Percentiles rank a stretch among this genome's conserved stretches.
Conservation (phyloP, 2,797 vertebrate species). For the Molossus alvarezi region DNA sequence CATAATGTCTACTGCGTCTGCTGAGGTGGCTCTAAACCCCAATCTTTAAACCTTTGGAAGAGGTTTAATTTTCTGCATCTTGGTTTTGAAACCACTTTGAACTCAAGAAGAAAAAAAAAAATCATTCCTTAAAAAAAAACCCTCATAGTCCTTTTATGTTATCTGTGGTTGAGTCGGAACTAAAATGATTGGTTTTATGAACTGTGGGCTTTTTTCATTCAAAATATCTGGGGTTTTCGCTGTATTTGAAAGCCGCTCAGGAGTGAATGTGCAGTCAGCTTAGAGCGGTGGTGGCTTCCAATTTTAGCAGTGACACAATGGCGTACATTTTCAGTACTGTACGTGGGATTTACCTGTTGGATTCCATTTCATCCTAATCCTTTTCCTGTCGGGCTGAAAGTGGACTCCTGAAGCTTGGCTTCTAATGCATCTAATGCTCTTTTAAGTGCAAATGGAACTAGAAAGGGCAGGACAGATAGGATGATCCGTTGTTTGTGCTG, state of each 20-base stretch:
- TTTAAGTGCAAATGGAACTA: conserved; percentile 13
- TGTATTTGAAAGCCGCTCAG: conserved; percentile 49
- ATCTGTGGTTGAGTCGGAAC: neutral
- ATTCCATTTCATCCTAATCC: conserved; percentile 76
- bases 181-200: conserved; percentile 52
- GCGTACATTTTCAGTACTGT: conserved; percentile 74
- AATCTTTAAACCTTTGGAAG: conserved; percentile 60
- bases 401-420: conserved; percentile 59
- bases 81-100: conserved; percentile 73
- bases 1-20: neutral
- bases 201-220: conserved; percentile 8
- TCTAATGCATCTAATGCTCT: conserved; percentile 15
- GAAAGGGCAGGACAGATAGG: neutral
- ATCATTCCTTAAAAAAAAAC: conserved; percentile 11
- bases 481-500: neutral
- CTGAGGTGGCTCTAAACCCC: conserved; percentile 49
- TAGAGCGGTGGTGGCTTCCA: neutral
- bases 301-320: conserved; percentile 56
- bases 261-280: neutral
- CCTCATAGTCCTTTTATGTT: conserved; percentile 49
- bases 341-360: conserved; percentile 75
- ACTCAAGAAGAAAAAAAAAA: conserved; percentile 45
- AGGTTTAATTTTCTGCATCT: conserved; percentile 73
- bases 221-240: conserved; percentile 26
- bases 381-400: conserved; percentile 66